Percentiles rank a stretch among this genome's conserved stretches.
Conservation (phyloP, 2,797 vertebrate genomes). For the Gorsachius magnificus region DNA sequence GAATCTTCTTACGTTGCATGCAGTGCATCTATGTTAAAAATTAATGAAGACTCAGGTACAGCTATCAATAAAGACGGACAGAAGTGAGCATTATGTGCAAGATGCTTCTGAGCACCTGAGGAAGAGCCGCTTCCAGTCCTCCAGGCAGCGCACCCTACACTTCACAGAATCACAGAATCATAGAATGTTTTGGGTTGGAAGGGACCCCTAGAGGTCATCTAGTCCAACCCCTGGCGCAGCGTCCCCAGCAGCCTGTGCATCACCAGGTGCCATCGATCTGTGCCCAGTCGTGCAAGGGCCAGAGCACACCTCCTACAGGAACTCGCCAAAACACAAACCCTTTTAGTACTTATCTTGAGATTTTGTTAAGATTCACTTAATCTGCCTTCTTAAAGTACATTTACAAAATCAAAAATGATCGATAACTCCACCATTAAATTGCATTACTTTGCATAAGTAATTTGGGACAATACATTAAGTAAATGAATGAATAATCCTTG, state of each 20-base stretch:
- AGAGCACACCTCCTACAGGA: not conserved
- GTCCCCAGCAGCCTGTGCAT: not conserved
- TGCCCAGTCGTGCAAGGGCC: slow-evolving; percentile 26
- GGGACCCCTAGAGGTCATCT: no score
- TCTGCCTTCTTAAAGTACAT: slow-evolving; percentile 15
- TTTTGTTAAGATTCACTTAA: slow-evolving; percentile 39
- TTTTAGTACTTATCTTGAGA: slow-evolving; percentile 23
- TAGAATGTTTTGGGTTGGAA: no score
- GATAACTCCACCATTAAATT: slow-evolving; percentile 38
- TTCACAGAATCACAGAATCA: no score
- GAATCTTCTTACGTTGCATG: not conserved
- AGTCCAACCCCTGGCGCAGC: not conserved
- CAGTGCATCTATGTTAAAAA: not conserved
- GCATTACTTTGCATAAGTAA: slow-evolving; percentile 47
- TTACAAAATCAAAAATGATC: slow-evolving; percentile 22
- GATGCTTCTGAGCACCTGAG: not conserved
- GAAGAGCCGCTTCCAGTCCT: not conserved
- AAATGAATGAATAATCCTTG: slow-evolving; percentile 48
- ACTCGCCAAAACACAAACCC: not conserved
- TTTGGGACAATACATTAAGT: slow-evolving; percentile 15
- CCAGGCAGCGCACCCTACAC: not conserved
- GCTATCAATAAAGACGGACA: not conserved
- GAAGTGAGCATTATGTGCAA: not conserved
- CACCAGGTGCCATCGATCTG: not conserved
- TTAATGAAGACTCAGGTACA: not conserved